Conservation (phyloP, 2,888 invertebrate genomes). For the Trachelus troglodyta region DNA sequence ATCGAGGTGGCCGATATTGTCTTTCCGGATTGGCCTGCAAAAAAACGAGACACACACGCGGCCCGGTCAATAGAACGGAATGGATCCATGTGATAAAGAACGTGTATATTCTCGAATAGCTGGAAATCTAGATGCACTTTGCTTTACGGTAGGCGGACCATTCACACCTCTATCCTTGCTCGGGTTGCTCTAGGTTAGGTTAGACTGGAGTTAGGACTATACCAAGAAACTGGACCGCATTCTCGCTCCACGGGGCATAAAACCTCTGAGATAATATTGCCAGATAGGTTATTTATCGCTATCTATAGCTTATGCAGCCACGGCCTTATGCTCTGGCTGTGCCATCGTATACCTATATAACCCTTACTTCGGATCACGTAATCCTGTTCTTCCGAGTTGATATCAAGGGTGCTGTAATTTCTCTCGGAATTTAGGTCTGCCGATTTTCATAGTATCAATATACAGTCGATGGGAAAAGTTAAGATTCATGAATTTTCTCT, state of each 20-base stretch:
- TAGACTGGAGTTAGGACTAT: conserved; percentile 22
- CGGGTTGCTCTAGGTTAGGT: not conserved
- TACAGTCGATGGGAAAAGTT: not conserved
- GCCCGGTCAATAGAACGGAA: not conserved
- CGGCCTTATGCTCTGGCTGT: not conserved
- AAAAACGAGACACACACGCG: not conserved
- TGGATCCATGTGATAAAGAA: not conserved
- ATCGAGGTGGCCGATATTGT: conserved; percentile 33
- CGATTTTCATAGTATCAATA: not conserved
- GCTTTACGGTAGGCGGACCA: conserved; percentile 52
- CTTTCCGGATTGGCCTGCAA: conserved; percentile 20
- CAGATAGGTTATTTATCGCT: conserved; percentile 59
- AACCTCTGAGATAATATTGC: conserved; percentile 58
- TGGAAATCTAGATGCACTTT: conserved; percentile 46
- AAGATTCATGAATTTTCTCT: not conserved
- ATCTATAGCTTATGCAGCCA: conserved; percentile 25
- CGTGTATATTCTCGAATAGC: conserved; percentile 4
- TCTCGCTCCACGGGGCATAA: conserved; percentile 44
- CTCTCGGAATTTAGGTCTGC: not conserved
- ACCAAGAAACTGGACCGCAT: conserved; percentile 48
- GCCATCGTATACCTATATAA: not conserved
- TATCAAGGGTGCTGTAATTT: not conserved
- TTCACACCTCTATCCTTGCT: conserved; percentile 45
- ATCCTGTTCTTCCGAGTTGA: not conserved
- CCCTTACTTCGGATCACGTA: not conserved